These are phyloP conservation scores for Nothobranchius kuhntae DNA, from an alignment of 2,113 vertebrate species.

Conservation along the genomic window DNA sequence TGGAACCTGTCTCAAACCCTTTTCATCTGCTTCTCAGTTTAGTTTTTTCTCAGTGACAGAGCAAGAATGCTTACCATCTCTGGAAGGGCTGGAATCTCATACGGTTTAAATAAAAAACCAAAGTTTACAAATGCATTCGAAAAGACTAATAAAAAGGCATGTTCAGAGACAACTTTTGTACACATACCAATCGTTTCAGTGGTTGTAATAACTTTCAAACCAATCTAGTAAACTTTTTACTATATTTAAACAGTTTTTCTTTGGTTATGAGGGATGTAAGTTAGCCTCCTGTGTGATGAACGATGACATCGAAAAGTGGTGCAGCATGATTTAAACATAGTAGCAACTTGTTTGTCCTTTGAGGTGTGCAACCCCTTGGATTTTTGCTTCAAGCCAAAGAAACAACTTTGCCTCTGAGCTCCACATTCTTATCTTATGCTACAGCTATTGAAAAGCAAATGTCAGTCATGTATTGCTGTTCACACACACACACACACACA, in stretches of 20 bases:
- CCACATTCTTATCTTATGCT: conserved; percentile 51
- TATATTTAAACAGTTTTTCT: background rate
- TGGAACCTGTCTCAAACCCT: no score
- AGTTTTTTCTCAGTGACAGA: no score
- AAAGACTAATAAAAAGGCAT: no score
- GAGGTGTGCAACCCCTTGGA: background rate
- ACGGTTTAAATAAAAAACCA: no score
- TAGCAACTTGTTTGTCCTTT: background rate
- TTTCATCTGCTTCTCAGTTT: no score
- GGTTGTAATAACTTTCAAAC: no score
- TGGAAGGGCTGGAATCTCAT: no score
- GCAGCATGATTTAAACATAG: background rate
- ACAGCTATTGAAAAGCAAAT: conserved; percentile 59
- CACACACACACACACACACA: conserved; percentile 21
- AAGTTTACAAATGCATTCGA: no score
- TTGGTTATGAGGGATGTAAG: background rate
- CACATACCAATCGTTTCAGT: no score
- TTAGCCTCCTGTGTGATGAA: background rate
- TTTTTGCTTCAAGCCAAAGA: conserved; percentile 25
- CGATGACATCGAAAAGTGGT: background rate
- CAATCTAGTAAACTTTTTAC: no score
- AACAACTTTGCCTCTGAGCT: conserved; percentile 28
- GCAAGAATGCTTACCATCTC: no score
- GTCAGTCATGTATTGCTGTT: conserved; percentile 45
- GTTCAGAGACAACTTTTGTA: no score